Base-by-base conservation (phyloP, 2,113 vertebrate genomes). In the Nycticryphes semicollaris region DNA sequence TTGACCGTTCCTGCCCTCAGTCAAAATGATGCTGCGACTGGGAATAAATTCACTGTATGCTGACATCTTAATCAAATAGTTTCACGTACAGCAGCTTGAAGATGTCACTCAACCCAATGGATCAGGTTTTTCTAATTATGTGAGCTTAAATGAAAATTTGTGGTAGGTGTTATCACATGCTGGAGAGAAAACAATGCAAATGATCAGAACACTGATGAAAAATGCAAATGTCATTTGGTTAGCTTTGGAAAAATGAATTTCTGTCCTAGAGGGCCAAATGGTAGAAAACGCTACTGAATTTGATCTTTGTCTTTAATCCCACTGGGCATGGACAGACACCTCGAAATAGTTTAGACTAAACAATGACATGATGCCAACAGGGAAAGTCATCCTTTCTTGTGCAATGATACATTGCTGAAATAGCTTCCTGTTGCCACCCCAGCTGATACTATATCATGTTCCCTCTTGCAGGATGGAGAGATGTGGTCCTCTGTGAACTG, bases 401-500 rank as follows among this genome's bases (percentile, higher is more conserved):
- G 51, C 69, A 89, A 82, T 62, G 75, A 89, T 73, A 43, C 80
- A 91, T 92, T 74, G 77, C 90, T 95, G 86, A 94, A 96, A 94
- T 73, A 93, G 62, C 47, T 94, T 88, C 86, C 76, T 74, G 75
- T 63, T 73, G 78, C 96, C 64, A 85, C 66, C 69, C 89, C 81
- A 93, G 76, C 89, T 97, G 93, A 96, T 93, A 54, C 73, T 77
- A 33, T 85, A 91, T 91, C 89, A 85, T 97, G 87, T 95, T 98
- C 45, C 92, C 70, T 97, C 47, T 82, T 94, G 45, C 86, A 99
- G 99, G 99, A 99, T 93, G 99, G 99, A 82, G 99, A 99, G 98
- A 99, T 99, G 98, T 99, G 99, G 99, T 99, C 99, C 7, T 99
- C 99, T 6, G 97, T 99, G 30, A 99, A 99, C 98, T 99, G 99